Percentiles rank a stretch among this genome's conserved stretches.
Conservation (phyloP, 2,888 invertebrate genomes). For the Chaitophorus viminalis region DNA sequence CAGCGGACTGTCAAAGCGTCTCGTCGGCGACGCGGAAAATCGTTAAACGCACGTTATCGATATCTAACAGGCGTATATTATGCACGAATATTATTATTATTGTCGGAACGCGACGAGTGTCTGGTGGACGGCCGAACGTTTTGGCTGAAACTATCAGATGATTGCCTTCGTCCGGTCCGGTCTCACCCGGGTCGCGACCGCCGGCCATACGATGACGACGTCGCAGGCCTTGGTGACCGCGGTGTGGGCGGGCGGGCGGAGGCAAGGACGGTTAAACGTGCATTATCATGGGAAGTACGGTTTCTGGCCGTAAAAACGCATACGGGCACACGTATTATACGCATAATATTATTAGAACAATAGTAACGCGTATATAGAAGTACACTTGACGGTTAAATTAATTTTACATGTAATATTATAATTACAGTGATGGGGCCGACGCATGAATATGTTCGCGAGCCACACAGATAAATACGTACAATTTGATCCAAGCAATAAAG, state of each 20-base stretch:
- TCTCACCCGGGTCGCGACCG: not conserved
- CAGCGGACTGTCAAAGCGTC: constrained; percentile 4
- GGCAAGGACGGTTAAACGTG: too few species aligned
- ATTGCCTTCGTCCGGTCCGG: constrained; percentile 57
- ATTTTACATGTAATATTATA: too few species aligned
- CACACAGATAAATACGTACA: too few species aligned
- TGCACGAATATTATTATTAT: not conserved
- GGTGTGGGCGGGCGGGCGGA: too few species aligned
- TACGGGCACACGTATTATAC: too few species aligned
- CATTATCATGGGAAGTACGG: constrained; percentile 44
- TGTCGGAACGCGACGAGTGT: not conserved
- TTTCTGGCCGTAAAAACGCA: not conserved
- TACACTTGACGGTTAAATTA: too few species aligned
- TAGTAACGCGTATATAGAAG: too few species aligned
- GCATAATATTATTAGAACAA: too few species aligned
- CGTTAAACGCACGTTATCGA: constrained; percentile 42
- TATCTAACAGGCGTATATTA: not conserved
- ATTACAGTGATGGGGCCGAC: too few species aligned
- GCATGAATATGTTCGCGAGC: too few species aligned
- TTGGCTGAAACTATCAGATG: constrained; percentile 60
- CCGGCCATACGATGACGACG: not conserved
- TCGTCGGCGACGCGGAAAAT: constrained; percentile 37
- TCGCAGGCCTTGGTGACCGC: not conserved
- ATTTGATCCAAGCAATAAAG: too few species aligned
- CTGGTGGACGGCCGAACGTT: constrained; percentile 13